Base-by-base conservation (phyloP, 2,888 invertebrate genomes). In the Anthrax anthrax region DNA sequence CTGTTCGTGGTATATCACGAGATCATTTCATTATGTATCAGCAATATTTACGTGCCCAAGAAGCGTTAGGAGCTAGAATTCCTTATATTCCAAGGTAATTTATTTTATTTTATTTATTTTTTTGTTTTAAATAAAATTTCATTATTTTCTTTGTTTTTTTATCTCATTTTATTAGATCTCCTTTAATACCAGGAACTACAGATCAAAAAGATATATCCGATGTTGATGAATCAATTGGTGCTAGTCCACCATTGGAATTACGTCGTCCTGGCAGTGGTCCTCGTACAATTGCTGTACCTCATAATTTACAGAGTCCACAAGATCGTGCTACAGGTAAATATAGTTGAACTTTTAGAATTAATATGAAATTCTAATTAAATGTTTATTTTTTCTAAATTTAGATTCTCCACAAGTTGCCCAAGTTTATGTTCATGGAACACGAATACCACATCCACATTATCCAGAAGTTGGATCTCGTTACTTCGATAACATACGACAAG, bases 241-340 rank as follows among this genome's bases (percentile, higher is more conserved):
- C 78, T 57, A 77, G 81, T 63, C 83, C 85, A 55, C 83, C 85
- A 29, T 66, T 84, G 57, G 85, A 85, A 67, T 64, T 84, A 58
- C 74, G 84, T 42, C 67, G 78, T 37, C 73, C 74, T 2, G 70
- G 72, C 27, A 72, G 72, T 47, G 74, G 72, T 1, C 71, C 71
- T 38, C 71, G 80, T 54, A 76, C 74, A 39, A 71, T 74, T 47
- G 77, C 75, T 54, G 82, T 77, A 58, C 82, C 78, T 52, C 81
- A 74, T 49, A 77, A 78, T 54, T 71, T 79, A 55, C 80, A 80
- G 64, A 80, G 80, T 59, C 81, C 81, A 38, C 76, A 77, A 55
- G 80, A 84, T 64, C 72, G 84, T 57, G 71, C 78, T 52, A 75
- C 78, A 55, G 76, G 79, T 73, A 67, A 57, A 42, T 44, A 41